Base-by-base conservation (phyloP, 2,888 invertebrate species). In the Parascotia fuliginaria region DNA sequence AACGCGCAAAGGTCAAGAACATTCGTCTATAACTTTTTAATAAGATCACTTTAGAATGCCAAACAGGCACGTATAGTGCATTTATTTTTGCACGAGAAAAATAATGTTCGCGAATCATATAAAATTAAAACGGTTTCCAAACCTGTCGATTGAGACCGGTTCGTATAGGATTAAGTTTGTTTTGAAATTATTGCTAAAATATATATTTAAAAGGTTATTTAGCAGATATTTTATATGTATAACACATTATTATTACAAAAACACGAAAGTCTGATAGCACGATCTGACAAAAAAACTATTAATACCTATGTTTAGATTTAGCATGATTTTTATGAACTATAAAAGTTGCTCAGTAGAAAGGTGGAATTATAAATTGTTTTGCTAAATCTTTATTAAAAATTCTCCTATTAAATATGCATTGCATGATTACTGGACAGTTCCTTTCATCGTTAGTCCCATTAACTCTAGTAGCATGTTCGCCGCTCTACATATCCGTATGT, bases 1-100 rank as follows among this genome's bases (percentile, higher is more conserved):
- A 55, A 49, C 43, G 46, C 51, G 37, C 37, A 76, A 77, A 78
- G 78, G 70, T 78, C 78, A 78, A 77, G 77, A 70, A 37, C 73
- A 49, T 60, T 54, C 54, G 51, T 61, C 57, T 63, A 58, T 59
- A 53, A 55, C 49, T 62, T 60, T 65, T 61, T 60, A 52, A 57
- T 59, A 53, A 65, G 66, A 61, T 54, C 48, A 62, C 57, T 61
- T 64, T 44, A 43, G 65, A 75, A 77, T 75, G 69, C 60, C 73
- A 76, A 47, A 42, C 41, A 43, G 55, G 36, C 49, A 52, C 36
- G 45, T 46, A 46, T 28, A 24, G 37, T 27, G 22, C 19, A 32
- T 14, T 48, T 42, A 38, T 48, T 54, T n/a, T 34, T 22, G 37
- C 37, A 51, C 13, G 50, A 45, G 49, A 48, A 54, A 51, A 47